Percentiles rank a stretch among this genome's conserved stretches.
Evolutionary conservation across 2,888 invertebrate species (phyloP).

Genomic region (Metopia argyrocephala): DNA sequence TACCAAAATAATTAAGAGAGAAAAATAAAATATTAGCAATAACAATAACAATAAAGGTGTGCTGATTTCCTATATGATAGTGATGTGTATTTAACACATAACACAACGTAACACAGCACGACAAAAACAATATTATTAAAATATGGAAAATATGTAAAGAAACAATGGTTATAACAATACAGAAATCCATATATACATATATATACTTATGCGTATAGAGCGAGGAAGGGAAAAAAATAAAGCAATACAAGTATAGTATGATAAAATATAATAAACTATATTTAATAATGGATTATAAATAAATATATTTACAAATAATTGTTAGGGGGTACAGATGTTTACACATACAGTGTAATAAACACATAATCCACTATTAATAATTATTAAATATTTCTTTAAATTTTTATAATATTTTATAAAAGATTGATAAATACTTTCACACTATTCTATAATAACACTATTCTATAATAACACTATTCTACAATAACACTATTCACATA

Average conservation of each 20-base stretch:
- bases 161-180: background rate
- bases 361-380: too few relatives aligned
- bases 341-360: too few relatives aligned
- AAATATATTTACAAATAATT: background rate
- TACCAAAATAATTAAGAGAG: background rate
- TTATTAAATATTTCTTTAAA: too few relatives aligned
- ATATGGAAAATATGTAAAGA: background rate
- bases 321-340: background rate
- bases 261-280: background rate
- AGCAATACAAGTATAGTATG: background rate
- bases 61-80: background rate
- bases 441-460: too few relatives aligned
- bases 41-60: constrained; percentile 27
- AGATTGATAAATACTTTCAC: too few relatives aligned
- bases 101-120: background rate
- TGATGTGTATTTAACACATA: background rate
- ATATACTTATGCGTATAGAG: too few relatives aligned
- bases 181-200: too few relatives aligned
- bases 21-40: background rate
- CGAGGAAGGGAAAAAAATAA: background rate
- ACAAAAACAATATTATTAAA: background rate
- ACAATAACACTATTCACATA: too few relatives aligned
- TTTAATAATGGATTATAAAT: background rate
- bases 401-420: too few relatives aligned
- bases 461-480: too few relatives aligned